Conservation (phyloP, 2,888 invertebrate species). For the Brachyopa scutellaris region DNA sequence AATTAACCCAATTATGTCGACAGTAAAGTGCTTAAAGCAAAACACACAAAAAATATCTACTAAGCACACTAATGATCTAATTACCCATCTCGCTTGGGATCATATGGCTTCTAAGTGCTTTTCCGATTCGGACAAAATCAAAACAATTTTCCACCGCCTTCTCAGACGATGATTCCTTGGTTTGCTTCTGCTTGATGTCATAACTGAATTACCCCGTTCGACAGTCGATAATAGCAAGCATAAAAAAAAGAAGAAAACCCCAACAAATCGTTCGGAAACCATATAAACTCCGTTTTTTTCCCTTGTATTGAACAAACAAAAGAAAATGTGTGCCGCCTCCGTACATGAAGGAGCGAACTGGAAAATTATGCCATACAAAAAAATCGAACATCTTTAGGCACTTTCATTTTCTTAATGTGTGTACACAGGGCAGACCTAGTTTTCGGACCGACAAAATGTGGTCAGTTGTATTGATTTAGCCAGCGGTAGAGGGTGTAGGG, state of each 20-base stretch:
- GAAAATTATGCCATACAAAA: slow-evolving; percentile 57
- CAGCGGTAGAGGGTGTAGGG: not conserved
- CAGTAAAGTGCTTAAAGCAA: too few species aligned
- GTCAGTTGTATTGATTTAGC: slow-evolving; percentile 67
- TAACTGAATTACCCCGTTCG: slow-evolving; percentile 72
- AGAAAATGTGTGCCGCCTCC: slow-evolving; percentile 11
- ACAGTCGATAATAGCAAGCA: slow-evolving; percentile 63
- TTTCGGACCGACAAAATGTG: slow-evolving; percentile 48
- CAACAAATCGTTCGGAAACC: slow-evolving; percentile 70
- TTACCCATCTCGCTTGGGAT: slow-evolving; percentile 38
- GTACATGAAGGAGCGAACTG: not conserved
- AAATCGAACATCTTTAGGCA: slow-evolving; percentile 70
- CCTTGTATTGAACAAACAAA: slow-evolving; percentile 26
- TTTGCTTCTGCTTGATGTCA: slow-evolving; percentile 65
- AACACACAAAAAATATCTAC: too few species aligned
- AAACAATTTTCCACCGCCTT: slow-evolving; percentile 56
- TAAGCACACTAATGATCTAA: slow-evolving; percentile 29
- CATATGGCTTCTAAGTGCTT: slow-evolving; percentile 68
- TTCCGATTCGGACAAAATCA: slow-evolving; percentile 65
- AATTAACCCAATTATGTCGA: too few species aligned
- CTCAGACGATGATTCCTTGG: slow-evolving; percentile 10
- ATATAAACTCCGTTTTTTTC: slow-evolving; percentile 55
- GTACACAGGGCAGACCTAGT: slow-evolving; percentile 56
- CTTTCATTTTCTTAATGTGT: slow-evolving; percentile 67
- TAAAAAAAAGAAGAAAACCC: slow-evolving; percentile 58